These are phyloP conservation scores for Spicauda simplicius DNA, from an alignment of 2,888 invertebrate species.

Conservation along the genomic window DNA sequence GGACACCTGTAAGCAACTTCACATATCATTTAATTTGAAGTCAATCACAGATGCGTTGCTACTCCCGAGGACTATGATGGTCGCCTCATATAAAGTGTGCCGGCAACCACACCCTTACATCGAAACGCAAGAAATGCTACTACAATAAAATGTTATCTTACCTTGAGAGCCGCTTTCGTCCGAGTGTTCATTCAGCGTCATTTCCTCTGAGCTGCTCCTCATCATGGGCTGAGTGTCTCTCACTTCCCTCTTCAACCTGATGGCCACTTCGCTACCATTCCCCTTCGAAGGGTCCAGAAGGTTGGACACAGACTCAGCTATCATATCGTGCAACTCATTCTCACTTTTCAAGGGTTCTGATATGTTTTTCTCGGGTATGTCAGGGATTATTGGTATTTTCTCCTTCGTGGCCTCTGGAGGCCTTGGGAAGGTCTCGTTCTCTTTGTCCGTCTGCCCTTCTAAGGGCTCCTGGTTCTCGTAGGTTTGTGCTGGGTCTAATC, in stretches of 20 bases:
- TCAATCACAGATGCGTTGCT: no score
- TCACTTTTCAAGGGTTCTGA: slow-evolving; percentile 60
- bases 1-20: no score
- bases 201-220: slow-evolving; percentile 66
- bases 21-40: no score
- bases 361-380: slow-evolving; percentile 61
- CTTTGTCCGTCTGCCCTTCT: slow-evolving; percentile 70
- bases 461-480: slow-evolving; percentile 73
- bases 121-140: no score
- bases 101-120: no score
- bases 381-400: slow-evolving; percentile 61
- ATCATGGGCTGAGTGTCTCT: slow-evolving; percentile 60
- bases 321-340: slow-evolving; percentile 65
- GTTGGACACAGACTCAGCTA: slow-evolving; percentile 60
- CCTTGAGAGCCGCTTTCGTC: slow-evolving; percentile 47
- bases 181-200: slow-evolving; percentile 59
- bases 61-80: no score
- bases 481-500: slow-evolving; percentile 69
- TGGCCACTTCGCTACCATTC: slow-evolving; percentile 47
- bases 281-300: slow-evolving; percentile 61
- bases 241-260: slow-evolving; percentile 45
- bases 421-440: slow-evolving; percentile 66
- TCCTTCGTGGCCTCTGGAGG: slow-evolving; percentile 62
- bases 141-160: neutral
- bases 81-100: no score